Base-by-base conservation (phyloP, 2,797 vertebrate genomes). In the Balearica regulorum region DNA sequence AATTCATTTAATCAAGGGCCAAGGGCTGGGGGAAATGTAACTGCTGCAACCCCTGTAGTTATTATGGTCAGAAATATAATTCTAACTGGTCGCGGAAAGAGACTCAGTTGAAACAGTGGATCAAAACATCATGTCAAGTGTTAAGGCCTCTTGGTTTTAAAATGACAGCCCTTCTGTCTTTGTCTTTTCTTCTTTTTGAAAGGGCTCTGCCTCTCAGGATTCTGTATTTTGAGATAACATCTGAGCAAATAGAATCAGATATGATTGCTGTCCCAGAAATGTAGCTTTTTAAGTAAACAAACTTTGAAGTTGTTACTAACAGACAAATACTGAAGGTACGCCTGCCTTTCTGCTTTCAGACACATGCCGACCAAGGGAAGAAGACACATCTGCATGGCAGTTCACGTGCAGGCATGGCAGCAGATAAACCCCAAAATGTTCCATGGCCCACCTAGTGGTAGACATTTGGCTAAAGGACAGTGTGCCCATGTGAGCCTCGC, bases 371-470 rank as follows among this genome's bases (percentile, higher is more conserved):
- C 16, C 28, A 21, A 22, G 19, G 55, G 41, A 61, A 46, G 29
- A 48, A 5, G 35, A 57, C 46, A 21, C 22, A 20, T 80, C 35
- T 1, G 2, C 19, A 2, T 31, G 48, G 68, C 61, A 28, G 10
- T 35, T 72, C 2, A 2, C 9, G 10, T 20, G 20, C 39, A 73
- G 55, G 41, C 26, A 6, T 4, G 11, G 61, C 46, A 35, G 31
- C 75, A 37, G 54, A 24, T 61, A 49, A 61, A 68, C 11, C 11
- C 35, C 41, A 10, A 16, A 24, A 29, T 12, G 31, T 49, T 75
- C 26, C 0, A 2, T 33, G 29, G 46, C 29, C 41, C 41, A 60
- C 53, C 46, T 13, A 60, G 39, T 0, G 0, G 46, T 8, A 41
- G 51, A 53, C 17, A 6, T 57, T 60, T 33, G 39, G 68, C 54